Percentiles rank a stretch among this genome's conserved stretches.
These are phyloP conservation scores for Stratiomys singularior DNA, from an alignment of 2,888 invertebrate species.

Conservation along the genomic window DNA sequence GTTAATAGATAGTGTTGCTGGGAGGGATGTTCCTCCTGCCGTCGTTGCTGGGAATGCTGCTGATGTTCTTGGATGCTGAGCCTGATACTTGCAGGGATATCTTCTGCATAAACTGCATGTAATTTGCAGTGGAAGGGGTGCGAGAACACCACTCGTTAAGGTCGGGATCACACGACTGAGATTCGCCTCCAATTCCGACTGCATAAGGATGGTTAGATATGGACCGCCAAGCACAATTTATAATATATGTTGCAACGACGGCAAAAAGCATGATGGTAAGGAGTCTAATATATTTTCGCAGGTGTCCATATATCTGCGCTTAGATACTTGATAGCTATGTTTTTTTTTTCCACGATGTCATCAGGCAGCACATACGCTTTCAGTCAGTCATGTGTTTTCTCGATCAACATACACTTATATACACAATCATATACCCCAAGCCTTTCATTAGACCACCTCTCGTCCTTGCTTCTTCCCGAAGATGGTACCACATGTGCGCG, in stretches of 20 bases:
- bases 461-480: neutral
- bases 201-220: neutral
- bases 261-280: neutral
- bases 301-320: neutral
- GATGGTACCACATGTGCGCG: neutral
- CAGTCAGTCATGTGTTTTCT: constrained; percentile 11
- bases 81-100: constrained; percentile 17
- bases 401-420: neutral
- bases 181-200: constrained; percentile 9
- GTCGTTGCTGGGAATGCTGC: constrained; percentile 35
- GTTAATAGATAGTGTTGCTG: constrained; percentile 40
- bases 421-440: neutral
- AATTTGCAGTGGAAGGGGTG: neutral
- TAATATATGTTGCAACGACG: neutral
- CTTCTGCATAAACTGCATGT: constrained; percentile 40
- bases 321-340: neutral
- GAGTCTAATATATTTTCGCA: neutral
- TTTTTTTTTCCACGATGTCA: constrained; percentile 13
- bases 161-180: neutral
- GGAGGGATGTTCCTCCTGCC: constrained; percentile 42
- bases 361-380: constrained; percentile 1
- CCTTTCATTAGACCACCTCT: too few relatives aligned
- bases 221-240: neutral
- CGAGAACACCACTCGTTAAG: neutral
- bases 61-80: constrained; percentile 1